A percentile compares a stretch with the other conserved stretches of the same genome.
Conservation (phyloP, 2,888 invertebrate genomes). For the Eurois occulta region DNA sequence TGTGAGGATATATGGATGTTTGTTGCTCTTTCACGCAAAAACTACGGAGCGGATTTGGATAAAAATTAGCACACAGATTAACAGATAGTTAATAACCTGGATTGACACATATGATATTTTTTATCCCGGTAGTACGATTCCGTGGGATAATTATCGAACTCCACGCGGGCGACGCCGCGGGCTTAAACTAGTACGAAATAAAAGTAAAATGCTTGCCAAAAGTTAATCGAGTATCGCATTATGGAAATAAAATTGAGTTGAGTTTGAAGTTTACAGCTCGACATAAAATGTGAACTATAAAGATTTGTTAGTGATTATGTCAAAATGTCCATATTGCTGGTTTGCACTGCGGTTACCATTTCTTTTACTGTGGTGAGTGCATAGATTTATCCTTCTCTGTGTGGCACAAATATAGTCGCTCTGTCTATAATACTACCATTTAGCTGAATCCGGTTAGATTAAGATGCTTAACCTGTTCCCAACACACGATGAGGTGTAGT, state of each 20-base stretch:
- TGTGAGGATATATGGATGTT: too few relatives aligned
- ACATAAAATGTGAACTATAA: slow-evolving; percentile 47
- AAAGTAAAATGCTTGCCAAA: slow-evolving; percentile 23
- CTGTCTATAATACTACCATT: background rate
- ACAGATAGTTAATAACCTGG: too few relatives aligned
- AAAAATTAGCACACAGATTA: too few relatives aligned
- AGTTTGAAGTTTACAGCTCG: slow-evolving; percentile 43
- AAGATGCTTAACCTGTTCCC: background rate
- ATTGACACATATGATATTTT: too few relatives aligned
- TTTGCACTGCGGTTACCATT: slow-evolving; percentile 22
- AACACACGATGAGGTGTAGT: background rate
- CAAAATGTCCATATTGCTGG: slow-evolving; percentile 51
- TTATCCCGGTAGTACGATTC: too few relatives aligned
- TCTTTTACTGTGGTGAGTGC: slow-evolving; percentile 52
- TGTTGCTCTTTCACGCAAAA: too few relatives aligned
- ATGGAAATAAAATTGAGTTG: slow-evolving; percentile 30
- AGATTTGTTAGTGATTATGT: slow-evolving; percentile 29
- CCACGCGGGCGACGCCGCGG: too few relatives aligned
- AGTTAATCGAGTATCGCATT: slow-evolving; percentile 4
- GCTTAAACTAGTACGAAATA: background rate
- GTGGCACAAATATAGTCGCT: background rate
- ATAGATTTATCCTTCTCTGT: background rate
- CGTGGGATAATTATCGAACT: too few relatives aligned
- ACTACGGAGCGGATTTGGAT: too few relatives aligned
- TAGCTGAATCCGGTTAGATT: background rate